Evolutionary conservation across 1,140 invertebrate species (phyloP).

Genomic region (Meloidogyne chitwoodi): DNA sequence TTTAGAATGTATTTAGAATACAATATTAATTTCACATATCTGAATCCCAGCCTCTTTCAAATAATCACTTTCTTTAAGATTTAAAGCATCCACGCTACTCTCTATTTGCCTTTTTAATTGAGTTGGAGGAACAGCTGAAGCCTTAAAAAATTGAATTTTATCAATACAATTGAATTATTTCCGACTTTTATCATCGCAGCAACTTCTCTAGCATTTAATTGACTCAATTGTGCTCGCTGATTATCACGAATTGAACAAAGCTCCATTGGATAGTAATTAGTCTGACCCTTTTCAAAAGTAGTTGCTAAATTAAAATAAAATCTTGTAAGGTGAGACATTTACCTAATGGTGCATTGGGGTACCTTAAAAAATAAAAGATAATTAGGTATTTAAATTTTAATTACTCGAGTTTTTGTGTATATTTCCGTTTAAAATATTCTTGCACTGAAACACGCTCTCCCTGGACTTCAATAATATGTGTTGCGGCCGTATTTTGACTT

Average conservation of each 20-base stretch:
- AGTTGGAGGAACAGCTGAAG: conserved; percentile 25
- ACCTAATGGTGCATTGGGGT: neutral
- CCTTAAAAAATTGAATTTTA: too few species aligned
- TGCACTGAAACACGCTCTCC: conserved; percentile 21
- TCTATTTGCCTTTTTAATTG: conserved; percentile 28
- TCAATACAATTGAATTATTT: too few species aligned
- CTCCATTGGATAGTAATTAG: conserved; percentile 33
- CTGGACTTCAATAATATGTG: conserved; percentile 18
- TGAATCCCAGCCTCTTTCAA: conserved; percentile 6
- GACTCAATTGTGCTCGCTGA: conserved; percentile 25
- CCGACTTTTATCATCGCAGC: conserved; percentile 31
- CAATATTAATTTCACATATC: neutral
- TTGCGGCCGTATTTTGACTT: conserved; percentile 3
- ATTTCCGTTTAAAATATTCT: conserved; percentile 21
- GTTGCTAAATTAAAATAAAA: conserved; percentile 22
- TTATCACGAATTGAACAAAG: conserved; percentile 25
- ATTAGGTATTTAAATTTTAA: neutral
- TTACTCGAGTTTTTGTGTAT: conserved; percentile 22
- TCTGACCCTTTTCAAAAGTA: conserved; percentile 24
- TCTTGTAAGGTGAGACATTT: neutral
- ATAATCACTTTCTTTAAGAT: conserved; percentile 27
- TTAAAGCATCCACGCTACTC: conserved; percentile 14
- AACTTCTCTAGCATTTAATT: conserved; percentile 28
- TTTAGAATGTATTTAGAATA: neutral
- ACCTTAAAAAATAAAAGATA: neutral